Percentiles rank a stretch among this genome's conserved stretches.
Evolutionary conservation across 2,797 vertebrate species (phyloP).

Genomic region (Halcyon chelicuti): DNA sequence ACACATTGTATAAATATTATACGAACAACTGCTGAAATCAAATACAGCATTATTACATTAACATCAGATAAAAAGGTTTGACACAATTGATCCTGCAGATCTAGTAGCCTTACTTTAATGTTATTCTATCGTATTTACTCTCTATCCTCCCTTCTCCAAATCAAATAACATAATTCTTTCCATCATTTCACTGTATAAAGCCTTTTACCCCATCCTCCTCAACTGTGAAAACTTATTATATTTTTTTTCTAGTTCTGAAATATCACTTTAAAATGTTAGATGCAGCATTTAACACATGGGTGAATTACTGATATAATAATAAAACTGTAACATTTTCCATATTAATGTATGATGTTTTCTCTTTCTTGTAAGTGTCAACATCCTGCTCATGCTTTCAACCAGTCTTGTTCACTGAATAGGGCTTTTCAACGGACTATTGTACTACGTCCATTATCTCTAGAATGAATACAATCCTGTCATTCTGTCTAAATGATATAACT

Average conservation of each 20-base stretch:
- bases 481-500: slow-evolving; percentile 16
- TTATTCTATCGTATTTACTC: not conserved
- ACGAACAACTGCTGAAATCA: not conserved
- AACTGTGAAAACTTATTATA: not conserved
- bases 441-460: not conserved
- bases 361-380: not conserved
- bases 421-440: not conserved
- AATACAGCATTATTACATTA: not conserved
- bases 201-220: not conserved
- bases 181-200: not conserved
- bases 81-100: slow-evolving; percentile 12
- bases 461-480: not conserved
- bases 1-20: not conserved
- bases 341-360: not conserved
- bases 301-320: not conserved
- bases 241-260: not conserved
- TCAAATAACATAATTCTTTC: not conserved
- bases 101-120: not conserved
- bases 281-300: not conserved
- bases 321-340: not conserved
- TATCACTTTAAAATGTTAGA: not conserved
- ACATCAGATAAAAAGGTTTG: slow-evolving; percentile 9
- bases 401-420: not conserved
- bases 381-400: slow-evolving; percentile 14
- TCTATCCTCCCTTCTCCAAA: not conserved